Evolutionary conservation across 2,113 vertebrate genomes (phyloP).

Genomic region (Chionodraco myersi): DNA sequence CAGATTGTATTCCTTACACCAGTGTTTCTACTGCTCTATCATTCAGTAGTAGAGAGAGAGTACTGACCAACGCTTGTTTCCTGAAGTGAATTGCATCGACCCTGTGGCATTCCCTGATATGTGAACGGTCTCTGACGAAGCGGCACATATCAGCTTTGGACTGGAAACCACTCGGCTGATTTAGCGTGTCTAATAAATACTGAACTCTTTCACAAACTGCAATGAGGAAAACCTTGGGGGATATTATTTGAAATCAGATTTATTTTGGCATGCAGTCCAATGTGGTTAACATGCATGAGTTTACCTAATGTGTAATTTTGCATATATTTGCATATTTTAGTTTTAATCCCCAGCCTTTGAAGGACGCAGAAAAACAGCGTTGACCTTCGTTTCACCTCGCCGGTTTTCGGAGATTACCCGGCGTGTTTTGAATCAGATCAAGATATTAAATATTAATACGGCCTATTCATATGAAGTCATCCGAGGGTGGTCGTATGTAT

Average conservation of each 20-base stretch:
- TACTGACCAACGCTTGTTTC: neutral
- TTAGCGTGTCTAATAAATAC: neutral
- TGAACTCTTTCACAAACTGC: neutral
- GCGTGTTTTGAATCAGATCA: constrained; percentile 31
- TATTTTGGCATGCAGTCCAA: neutral
- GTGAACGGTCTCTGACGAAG: neutral
- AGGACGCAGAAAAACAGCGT: neutral
- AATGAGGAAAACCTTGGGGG: neutral
- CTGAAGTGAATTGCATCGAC: neutral
- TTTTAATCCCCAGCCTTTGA: constrained; percentile 4
- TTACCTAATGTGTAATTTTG: constrained; percentile 2
- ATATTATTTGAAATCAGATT: neutral
- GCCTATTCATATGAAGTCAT: constrained; percentile 21
- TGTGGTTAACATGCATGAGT: neutral
- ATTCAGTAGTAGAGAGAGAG: no score
- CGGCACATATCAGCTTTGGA: neutral
- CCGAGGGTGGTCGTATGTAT: constrained; percentile 1
- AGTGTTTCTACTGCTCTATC: no score
- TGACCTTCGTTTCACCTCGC: constrained; percentile 67
- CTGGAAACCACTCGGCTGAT: neutral
- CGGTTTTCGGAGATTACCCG: constrained; percentile 8
- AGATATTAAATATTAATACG: constrained; percentile 49
- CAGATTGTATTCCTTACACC: no score
- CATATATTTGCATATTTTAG: constrained; percentile 35
- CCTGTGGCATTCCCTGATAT: neutral